phyloP scores from a whole-genome alignment of 1,140 invertebrate genomes.

The Scaptomyza hsui region DNA sequence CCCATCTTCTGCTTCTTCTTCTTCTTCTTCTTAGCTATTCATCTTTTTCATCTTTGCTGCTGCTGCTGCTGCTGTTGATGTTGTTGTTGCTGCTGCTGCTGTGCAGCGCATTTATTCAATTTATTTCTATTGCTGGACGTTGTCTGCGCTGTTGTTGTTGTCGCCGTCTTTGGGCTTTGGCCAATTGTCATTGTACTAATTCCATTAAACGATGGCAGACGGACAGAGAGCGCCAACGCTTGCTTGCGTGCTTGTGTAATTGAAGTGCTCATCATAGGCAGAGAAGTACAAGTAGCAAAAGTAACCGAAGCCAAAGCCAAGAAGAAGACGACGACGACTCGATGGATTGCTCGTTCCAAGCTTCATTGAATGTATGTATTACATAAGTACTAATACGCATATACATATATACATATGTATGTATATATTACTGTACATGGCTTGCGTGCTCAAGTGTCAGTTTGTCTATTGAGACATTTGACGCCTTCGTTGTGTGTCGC shows the following conservation, averaged over 20 bases:
- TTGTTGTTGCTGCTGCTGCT: slow-evolving; percentile 37
- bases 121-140: slow-evolving; percentile 71
- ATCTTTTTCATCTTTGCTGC: slow-evolving; percentile 25
- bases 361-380: slow-evolving; percentile 65
- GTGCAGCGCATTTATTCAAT: slow-evolving; percentile 74
- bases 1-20: not conserved
- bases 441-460: slow-evolving; percentile 69
- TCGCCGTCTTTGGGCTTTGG: slow-evolving; percentile 72
- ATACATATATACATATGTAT: not conserved
- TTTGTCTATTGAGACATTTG: slow-evolving; percentile 75
- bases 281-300: slow-evolving; percentile 38
- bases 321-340: slow-evolving; percentile 25
- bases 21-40: slow-evolving; percentile 24
- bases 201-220: slow-evolving; percentile 69
- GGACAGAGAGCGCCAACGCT: slow-evolving; percentile 33
- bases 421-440: not conserved
- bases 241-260: slow-evolving; percentile 73
- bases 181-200: slow-evolving; percentile 81
- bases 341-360: slow-evolving; percentile 62
- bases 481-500: slow-evolving; percentile 48
- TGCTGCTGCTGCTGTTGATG: slow-evolving; percentile 22
- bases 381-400: slow-evolving; percentile 19
- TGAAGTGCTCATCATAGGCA: slow-evolving; percentile 63
- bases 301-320: slow-evolving; percentile 13
- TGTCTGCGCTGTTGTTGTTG: slow-evolving; percentile 26